Conservation (phyloP, 1,140 invertebrate genomes). For the Drosophila subpulchrella region DNA sequence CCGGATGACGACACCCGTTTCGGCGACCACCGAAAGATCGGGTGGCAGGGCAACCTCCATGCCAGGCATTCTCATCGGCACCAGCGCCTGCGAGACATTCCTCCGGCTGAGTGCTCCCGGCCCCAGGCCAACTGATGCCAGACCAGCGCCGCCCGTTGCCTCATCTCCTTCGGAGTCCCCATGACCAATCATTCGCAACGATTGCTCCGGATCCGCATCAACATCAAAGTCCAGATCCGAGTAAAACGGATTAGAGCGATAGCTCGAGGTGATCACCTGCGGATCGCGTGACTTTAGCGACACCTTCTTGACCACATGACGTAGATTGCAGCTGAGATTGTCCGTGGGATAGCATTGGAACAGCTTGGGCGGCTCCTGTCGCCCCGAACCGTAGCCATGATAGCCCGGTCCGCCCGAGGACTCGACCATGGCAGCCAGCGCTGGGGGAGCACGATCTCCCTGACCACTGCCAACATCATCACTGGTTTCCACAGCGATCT, state of each 20-base stretch:
- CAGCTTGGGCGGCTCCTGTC: conserved; percentile 86
- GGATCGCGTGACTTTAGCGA: conserved; percentile 87
- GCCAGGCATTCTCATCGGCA: conserved; percentile 60
- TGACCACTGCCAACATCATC: conserved; percentile 84
- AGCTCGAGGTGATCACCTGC: conserved; percentile 85
- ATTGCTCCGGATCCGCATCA: conserved; percentile 59
- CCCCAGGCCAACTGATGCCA: conserved; percentile 21
- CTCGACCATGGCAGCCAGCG: conserved; percentile 69
- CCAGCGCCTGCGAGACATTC: conserved; percentile 52
- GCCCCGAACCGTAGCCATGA: conserved; percentile 46
- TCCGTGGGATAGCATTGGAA: conserved; percentile 91
- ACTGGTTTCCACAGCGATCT: conserved; percentile 91
- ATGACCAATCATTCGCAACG: conserved; percentile 77
- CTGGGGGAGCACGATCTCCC: conserved; percentile 4
- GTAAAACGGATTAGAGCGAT: conserved; percentile 79
- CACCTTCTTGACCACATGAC: conserved; percentile 89
- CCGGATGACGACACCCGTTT: conserved; percentile 72
- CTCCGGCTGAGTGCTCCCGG: conserved; percentile 37
- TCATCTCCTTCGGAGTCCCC: conserved; percentile 45
- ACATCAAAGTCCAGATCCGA: conserved; percentile 88
- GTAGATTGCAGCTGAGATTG: conserved; percentile 92
- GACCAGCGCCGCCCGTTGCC: conserved; percentile 45
- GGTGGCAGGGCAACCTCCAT: conserved; percentile 84
- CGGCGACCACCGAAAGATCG: conserved; percentile 80
- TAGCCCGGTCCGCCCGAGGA: conserved; percentile 51